phyloP scores from a whole-genome alignment of 2,888 invertebrate species.

The Apamea epomidion region DNA sequence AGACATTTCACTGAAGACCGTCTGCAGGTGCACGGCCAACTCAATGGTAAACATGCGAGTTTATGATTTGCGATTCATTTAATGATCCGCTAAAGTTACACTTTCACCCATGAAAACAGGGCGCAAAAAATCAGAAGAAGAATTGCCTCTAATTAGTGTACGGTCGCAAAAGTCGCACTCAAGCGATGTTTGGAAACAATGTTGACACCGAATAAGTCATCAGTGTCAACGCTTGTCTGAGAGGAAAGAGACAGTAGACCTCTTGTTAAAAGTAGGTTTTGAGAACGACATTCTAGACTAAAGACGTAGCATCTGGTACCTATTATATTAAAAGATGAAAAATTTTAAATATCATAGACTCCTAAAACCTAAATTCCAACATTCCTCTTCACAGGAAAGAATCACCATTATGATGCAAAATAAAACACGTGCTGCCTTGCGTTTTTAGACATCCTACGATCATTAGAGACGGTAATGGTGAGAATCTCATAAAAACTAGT shows the following conservation, averaged over 20 bases:
- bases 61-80: slow-evolving; percentile 72
- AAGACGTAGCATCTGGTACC: slow-evolving; percentile 71
- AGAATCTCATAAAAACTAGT: slow-evolving; percentile 77
- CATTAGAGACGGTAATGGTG: slow-evolving; percentile 75
- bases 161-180: slow-evolving; percentile 58
- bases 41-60: slow-evolving; percentile 73
- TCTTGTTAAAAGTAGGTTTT: slow-evolving; percentile 76
- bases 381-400: slow-evolving; percentile 52
- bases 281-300: slow-evolving; percentile 78
- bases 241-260: slow-evolving; percentile 66
- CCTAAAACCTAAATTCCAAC: slow-evolving; percentile 70
- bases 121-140: slow-evolving; percentile 65
- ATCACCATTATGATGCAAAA: slow-evolving; percentile 62
- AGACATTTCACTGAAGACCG: slow-evolving; percentile 82
- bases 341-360: slow-evolving; percentile 80
- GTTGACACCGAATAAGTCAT: slow-evolving; percentile 48
- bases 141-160: slow-evolving; percentile 59
- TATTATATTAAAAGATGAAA: slow-evolving; percentile 71
- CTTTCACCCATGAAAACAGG: slow-evolving; percentile 75
- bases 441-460: slow-evolving; percentile 72
- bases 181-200: slow-evolving; percentile 45
- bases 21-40: slow-evolving; percentile 73
- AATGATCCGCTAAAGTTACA: slow-evolving; percentile 75
- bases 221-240: slow-evolving; percentile 39
- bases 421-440: slow-evolving; percentile 68